These are phyloP conservation scores for Limosa lapponica DNA, from an alignment of 2,797 vertebrate genomes.

Conservation along the genomic window DNA sequence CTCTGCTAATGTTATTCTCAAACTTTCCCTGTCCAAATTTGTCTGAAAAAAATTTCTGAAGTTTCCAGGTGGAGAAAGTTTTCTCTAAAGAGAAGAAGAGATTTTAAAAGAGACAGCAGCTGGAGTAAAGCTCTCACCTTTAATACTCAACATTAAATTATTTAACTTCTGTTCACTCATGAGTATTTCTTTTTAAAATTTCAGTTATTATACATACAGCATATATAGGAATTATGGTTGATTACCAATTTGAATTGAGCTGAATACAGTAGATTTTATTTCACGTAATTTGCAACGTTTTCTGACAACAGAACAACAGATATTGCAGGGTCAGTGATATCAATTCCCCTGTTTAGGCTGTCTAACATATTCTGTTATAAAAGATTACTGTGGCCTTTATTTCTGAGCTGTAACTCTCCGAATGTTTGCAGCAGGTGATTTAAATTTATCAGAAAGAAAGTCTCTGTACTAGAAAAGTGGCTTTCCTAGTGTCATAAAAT, in stretches of 20 bases:
- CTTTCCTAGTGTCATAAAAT: neutral
- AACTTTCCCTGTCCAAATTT: neutral
- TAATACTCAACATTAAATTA: neutral
- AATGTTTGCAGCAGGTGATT: neutral
- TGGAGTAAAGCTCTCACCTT: neutral
- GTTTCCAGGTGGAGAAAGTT: neutral
- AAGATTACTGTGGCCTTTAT: conserved; percentile 38
- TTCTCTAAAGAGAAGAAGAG: neutral
- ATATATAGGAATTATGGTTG: neutral
- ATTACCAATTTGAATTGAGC: neutral
- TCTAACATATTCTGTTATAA: conserved; percentile 32
- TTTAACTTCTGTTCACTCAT: neutral
- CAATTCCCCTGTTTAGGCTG: neutral
- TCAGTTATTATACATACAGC: neutral
- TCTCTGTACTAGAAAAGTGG: neutral
- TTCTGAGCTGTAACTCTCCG: neutral
- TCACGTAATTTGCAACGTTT: neutral
- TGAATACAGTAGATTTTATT: neutral
- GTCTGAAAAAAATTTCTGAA: neutral
- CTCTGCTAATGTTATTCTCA: neutral
- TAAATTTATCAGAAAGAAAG: conserved; percentile 22
- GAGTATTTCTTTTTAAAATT: neutral
- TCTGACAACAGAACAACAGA: conserved; percentile 18
- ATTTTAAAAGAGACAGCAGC: neutral
- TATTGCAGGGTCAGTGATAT: neutral